Conservation (phyloP, 2,113 vertebrate genomes). For the Eptesicus fuscus region DNA sequence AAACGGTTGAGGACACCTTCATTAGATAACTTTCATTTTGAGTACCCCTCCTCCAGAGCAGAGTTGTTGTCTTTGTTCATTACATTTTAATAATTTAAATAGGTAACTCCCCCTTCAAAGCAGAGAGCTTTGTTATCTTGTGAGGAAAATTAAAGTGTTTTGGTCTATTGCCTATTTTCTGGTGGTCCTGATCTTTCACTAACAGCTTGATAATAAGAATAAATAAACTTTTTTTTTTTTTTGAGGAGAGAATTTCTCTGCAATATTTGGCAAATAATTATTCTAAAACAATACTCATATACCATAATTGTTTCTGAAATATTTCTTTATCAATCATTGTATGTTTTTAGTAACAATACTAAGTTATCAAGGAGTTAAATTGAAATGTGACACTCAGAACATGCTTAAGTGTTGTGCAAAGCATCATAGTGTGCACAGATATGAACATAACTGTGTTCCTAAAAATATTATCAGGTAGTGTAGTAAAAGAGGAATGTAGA, state of each 20-base stretch:
- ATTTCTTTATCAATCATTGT: neutral
- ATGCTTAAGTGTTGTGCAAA: neutral
- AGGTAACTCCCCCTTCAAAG: neutral
- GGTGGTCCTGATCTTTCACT: neutral
- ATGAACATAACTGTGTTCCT: neutral
- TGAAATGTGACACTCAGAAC: neutral
- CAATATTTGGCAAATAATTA: neutral
- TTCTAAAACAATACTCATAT: neutral
- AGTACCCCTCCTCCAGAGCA: neutral
- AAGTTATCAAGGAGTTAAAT: neutral
- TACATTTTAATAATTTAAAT: neutral
- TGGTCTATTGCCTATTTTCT: neutral
- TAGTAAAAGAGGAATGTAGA: neutral
- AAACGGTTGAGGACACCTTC: neutral
- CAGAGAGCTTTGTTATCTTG: neutral
- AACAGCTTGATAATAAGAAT: neutral
- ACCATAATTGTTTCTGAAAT: neutral
- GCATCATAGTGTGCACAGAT: neutral
- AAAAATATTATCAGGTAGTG: neutral
- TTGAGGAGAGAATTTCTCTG: neutral
- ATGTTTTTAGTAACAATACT: neutral
- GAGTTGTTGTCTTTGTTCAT: neutral
- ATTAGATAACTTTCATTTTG: neutral
- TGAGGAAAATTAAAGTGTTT: neutral
- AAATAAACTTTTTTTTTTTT: neutral